Percentiles rank a stretch among this genome's conserved stretches.
phyloP scores from a whole-genome alignment of 2,888 invertebrate species.

The Bedellia somnulentella region DNA sequence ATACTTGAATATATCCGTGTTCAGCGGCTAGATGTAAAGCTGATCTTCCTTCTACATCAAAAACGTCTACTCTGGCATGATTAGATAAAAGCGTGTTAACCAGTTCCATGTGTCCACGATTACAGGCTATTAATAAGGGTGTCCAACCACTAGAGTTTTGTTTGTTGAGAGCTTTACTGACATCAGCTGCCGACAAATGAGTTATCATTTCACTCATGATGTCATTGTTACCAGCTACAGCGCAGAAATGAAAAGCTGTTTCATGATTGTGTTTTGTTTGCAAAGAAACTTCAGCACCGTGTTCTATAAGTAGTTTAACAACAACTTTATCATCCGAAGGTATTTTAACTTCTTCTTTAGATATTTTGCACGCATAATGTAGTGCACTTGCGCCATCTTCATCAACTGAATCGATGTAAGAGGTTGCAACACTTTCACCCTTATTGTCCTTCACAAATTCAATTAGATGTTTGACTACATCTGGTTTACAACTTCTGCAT shows the following conservation, averaged over 20 bases:
- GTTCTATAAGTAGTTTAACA: slow-evolving; percentile 84
- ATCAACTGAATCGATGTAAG: slow-evolving; percentile 85
- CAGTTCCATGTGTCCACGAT: slow-evolving; percentile 93
- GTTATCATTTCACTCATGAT: slow-evolving; percentile 92
- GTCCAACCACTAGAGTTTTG: slow-evolving; percentile 97
- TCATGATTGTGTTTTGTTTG: slow-evolving; percentile 86
- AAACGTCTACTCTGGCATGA: slow-evolving; percentile 98
- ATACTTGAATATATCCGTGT: slow-evolving; percentile 87
- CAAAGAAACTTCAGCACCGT: slow-evolving; percentile 86
- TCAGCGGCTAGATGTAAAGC: slow-evolving; percentile 95
- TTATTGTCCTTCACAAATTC: slow-evolving; percentile 76
- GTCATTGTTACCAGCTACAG: slow-evolving; percentile 93
- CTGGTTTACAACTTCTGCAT: slow-evolving; percentile 81
- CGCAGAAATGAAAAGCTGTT: slow-evolving; percentile 94
- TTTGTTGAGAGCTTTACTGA: slow-evolving; percentile 92
- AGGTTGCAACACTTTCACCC: slow-evolving; percentile 76
- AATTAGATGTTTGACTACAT: slow-evolving; percentile 85
- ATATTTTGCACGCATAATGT: slow-evolving; percentile 92
- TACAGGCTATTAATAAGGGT: slow-evolving; percentile 92
- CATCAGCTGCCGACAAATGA: slow-evolving; percentile 84
- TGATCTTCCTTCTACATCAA: slow-evolving; percentile 94
- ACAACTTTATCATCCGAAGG: slow-evolving; percentile 83
- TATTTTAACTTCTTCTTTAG: slow-evolving; percentile 74
- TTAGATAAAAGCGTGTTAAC: slow-evolving; percentile 87
- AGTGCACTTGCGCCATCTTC: slow-evolving; percentile 92